Evolutionary conservation across 2,797 vertebrate genomes (phyloP), one percentile per base, ranked within the genome.

Genomic region (Xiphophorus birchmanni): DNA sequence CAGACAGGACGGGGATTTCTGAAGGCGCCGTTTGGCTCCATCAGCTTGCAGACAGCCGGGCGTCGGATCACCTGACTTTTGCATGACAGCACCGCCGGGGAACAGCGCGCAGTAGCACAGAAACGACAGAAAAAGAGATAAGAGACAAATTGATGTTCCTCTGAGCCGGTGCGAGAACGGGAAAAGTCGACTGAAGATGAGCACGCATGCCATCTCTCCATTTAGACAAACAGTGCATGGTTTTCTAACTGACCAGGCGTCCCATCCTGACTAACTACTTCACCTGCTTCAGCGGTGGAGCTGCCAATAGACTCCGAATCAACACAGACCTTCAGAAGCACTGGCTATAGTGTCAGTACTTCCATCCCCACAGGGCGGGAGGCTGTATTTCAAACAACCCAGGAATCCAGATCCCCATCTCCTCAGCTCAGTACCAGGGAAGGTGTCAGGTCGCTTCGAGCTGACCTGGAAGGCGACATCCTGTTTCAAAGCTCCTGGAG

Each of bases 181-280:
- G 88, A 93, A 93, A 87, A 95, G 94, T 92, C 97, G 94, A 92
- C 89, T 93, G 94, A 94, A 91, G 90, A 96, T 95, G 95, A 96
- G 96, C 95, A 95, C 95, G 95, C 94, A 97, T 96, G 96, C 97
- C 97, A 97, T 97, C 94, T 94, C 96, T 96, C 96, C 96, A 95
- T 94, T 94, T 93, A 89, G 77, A 81, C 73, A 82, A 77, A 88
- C 88, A 89, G 93, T 78, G 84, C 95, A 96, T 96, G 93, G 71
- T 94, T 94, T 92, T 91, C 81, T 73, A 84, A 89, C 84, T 54
- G 83, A 79, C 84, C 47, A 78, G 77, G 75, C 83, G 77, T 71
- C 81, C 63, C 84, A 74, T 87, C 82, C 75, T 81, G n/a, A 86
- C 69, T 63, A 87, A 69, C 76, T 78, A 50, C 77, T 84, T 48